These are phyloP conservation scores for Potamarius usumacintae DNA, from an alignment of 2,113 vertebrate species.

Conservation along the genomic window DNA sequence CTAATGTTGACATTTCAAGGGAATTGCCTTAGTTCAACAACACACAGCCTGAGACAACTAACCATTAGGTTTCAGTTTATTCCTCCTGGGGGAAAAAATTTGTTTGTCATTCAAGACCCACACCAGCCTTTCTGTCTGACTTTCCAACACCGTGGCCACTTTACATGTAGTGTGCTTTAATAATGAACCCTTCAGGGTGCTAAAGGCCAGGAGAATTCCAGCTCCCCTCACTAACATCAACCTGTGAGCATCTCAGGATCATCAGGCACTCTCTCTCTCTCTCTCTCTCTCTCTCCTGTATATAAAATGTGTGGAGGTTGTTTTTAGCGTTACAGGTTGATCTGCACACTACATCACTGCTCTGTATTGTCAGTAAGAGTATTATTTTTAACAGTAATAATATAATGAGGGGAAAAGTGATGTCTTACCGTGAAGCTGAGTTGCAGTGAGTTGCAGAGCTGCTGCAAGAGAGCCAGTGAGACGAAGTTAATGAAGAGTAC, in stretches of 20 bases:
- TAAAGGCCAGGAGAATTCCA: background rate
- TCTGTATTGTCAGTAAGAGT: background rate
- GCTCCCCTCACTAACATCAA: no score
- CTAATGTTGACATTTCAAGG: background rate
- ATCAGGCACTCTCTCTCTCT: no score
- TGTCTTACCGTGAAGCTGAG: slow-evolving; percentile 34
- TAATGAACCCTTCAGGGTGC: background rate
- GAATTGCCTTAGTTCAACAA: background rate
- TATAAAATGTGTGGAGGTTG: background rate
- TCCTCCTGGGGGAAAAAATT: background rate
- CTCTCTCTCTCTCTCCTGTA: no score
- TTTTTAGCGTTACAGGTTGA: background rate
- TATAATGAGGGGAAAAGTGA: background rate
- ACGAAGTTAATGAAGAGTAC: background rate
- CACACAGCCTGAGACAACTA: background rate
- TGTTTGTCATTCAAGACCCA: background rate
- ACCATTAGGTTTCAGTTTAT: background rate
- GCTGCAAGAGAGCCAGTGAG: background rate
- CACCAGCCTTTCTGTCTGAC: background rate
- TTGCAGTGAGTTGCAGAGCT: background rate
- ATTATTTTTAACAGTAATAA: background rate
- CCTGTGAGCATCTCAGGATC: background rate
- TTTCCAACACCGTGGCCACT: background rate
- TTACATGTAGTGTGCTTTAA: background rate
- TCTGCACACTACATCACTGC: no score